Base-by-base conservation (phyloP, 2,797 vertebrate genomes). In the Typhlichthys subterraneus region DNA sequence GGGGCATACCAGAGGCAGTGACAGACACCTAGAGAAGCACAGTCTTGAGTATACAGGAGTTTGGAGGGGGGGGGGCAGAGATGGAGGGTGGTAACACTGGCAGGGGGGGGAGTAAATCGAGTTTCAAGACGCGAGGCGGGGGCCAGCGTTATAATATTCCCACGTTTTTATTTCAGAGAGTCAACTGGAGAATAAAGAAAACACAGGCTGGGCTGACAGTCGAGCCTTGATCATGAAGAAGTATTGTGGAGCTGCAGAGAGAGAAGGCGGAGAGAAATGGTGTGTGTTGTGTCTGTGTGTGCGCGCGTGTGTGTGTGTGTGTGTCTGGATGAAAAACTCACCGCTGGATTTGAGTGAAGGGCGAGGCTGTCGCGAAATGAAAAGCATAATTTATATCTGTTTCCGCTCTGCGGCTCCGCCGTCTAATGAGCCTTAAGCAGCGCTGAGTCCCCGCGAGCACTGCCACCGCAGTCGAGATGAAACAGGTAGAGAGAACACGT, bases 391-490 rank as follows among this genome's bases (percentile, higher is more conserved):
- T 91, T 88, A 87, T 85, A 89, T 86, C 81, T 72, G 83, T 88
- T 90, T 89, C 88, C 85, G 85, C 80, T 84, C 65, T 84, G 72
- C 76, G 84, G 75, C 80, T 88, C 76, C 70, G 23, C 65, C 19
- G 57, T 76, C 79, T 90, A 91, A 90, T 90, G 88, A 89, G 85
- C 83, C 80, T 87, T 88, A 88, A 91, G 85, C 83, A 90, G 74
- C 73, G 83, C 83, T 0, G 85, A 83, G 84, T 79, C 77, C 77
- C 80, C 3, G 70, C 63, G 49, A 85, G 85, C 75, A 63, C 75
- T 81, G 77, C 82, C 84, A 73, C 84, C 80, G 67, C 68, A 75
- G 84, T 73, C 53, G 58, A 85, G 86, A 90, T 88, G 85, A 90
- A 89, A 88, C 85, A 83, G 85, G 89, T 85, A 87, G 80, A 67